Conservation (phyloP, 2,113 vertebrate genomes). For the Neolamprologus sp. region DNA sequence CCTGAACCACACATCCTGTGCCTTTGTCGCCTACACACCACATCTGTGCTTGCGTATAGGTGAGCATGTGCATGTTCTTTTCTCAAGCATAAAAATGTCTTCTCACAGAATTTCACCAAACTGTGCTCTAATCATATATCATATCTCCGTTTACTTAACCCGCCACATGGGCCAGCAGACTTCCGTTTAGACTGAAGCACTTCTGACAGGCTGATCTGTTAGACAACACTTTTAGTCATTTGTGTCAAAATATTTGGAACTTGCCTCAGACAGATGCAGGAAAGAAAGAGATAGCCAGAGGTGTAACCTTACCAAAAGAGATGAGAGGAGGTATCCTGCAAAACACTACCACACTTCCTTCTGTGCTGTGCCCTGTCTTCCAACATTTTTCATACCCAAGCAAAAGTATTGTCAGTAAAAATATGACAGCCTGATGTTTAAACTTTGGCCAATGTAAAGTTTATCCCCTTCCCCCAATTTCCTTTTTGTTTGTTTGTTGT, state of each 20-base stretch:
- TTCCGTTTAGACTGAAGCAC: background rate
- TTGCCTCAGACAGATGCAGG: constrained; percentile 15
- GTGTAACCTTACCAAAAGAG: constrained; percentile 37
- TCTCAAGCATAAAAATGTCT: background rate
- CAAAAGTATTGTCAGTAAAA: background rate
- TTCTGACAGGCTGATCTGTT: constrained; percentile 8
- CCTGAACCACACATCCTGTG: constrained; percentile 65
- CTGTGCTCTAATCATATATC: background rate
- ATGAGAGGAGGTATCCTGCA: constrained; percentile 43
- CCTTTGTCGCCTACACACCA: constrained; percentile 49
- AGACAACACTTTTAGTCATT: background rate
- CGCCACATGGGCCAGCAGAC: background rate
- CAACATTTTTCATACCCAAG: background rate
- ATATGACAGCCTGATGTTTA: background rate
- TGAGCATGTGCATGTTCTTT: background rate
- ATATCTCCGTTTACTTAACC: background rate
- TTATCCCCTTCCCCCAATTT: background rate
- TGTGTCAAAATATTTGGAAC: constrained; percentile 35
- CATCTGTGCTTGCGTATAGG: constrained; percentile 25
- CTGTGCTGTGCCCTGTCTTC: background rate
- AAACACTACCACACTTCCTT: constrained; percentile 31
- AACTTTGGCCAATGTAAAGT: background rate
- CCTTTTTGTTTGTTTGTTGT: background rate
- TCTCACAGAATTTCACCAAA: background rate
- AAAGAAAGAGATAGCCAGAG: constrained; percentile 33